Percentiles rank a stretch among this genome's conserved stretches.
phyloP scores from a whole-genome alignment of 2,113 vertebrate species.

The Theristicus caerulescens region DNA sequence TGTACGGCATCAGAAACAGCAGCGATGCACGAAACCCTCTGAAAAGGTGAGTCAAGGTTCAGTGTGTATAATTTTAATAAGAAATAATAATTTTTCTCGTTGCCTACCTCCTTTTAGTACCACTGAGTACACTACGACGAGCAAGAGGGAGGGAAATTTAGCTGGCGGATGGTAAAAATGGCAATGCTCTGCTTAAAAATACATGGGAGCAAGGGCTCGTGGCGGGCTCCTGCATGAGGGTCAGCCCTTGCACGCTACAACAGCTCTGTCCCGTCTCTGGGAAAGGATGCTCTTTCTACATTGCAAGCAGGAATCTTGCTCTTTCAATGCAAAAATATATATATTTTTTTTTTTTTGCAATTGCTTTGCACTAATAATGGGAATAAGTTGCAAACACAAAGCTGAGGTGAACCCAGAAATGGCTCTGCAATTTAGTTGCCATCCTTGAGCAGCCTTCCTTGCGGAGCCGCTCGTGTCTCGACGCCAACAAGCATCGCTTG shows the following conservation, averaged over 20 bases:
- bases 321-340: background rate
- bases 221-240: background rate
- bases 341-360: background rate
- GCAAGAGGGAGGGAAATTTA: background rate
- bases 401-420: background rate
- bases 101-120: background rate
- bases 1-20: fast-evolving
- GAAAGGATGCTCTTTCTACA: background rate
- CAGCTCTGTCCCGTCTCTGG: background rate
- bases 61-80: background rate
- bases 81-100: background rate
- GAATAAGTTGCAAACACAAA: background rate
- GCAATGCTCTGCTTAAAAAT: background rate
- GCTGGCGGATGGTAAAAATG: fast-evolving
- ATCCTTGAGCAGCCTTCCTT: background rate
- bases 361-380: background rate
- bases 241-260: background rate
- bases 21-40: background rate
- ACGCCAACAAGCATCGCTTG: background rate
- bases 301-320: background rate
- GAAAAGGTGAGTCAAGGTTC: background rate
- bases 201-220: background rate
- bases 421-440: background rate
- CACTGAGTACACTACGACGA: background rate
- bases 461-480: fast-evolving